Percentiles rank a stretch among this genome's conserved stretches.
Evolutionary conservation across 2,113 vertebrate genomes (phyloP).

Genomic region (Tychaedon coryphoeus): DNA sequence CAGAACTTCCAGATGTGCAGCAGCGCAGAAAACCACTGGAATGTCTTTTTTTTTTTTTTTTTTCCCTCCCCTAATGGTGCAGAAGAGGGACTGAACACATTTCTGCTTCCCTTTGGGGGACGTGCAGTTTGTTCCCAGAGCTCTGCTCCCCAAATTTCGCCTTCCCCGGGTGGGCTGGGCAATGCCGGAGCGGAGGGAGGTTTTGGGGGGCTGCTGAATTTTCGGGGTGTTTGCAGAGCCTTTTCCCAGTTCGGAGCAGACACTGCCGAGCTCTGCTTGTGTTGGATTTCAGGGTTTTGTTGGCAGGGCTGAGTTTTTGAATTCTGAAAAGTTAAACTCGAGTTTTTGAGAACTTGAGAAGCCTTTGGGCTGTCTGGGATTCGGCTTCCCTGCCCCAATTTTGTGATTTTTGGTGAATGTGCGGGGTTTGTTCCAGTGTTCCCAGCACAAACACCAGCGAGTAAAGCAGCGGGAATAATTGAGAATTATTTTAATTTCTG

Average conservation of each 20-base stretch:
- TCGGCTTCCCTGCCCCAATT: background rate
- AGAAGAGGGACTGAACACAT: background rate
- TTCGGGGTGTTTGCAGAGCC: fast-evolving
- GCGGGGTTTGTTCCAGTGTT: background rate
- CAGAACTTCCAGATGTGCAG: background rate
- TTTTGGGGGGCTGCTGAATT: background rate
- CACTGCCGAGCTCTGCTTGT: background rate
- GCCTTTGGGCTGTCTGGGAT: background rate
- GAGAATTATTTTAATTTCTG: background rate
- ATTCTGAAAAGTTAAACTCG: background rate
- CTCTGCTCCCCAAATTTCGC: background rate
- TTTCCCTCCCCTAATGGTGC: fast-evolving
- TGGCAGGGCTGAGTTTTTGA: background rate
- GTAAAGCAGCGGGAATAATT: background rate
- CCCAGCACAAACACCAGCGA: fast-evolving
- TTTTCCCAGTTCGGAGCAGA: fast-evolving
- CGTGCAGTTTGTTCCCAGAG: background rate
- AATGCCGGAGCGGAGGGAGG: background rate
- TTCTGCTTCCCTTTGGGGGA: background rate
- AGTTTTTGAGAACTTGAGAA: background rate
- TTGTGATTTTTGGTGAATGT: background rate
- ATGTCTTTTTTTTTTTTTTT: background rate
- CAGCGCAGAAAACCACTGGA: background rate
- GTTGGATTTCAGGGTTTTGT: background rate
- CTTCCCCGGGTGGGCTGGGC: background rate